Percentiles rank a stretch among this genome's conserved stretches.
These are phyloP conservation scores for Hydrozoanthus gracilis DNA, from an alignment of 92 coral and sea anemone species.

Conservation along the genomic window DNA sequence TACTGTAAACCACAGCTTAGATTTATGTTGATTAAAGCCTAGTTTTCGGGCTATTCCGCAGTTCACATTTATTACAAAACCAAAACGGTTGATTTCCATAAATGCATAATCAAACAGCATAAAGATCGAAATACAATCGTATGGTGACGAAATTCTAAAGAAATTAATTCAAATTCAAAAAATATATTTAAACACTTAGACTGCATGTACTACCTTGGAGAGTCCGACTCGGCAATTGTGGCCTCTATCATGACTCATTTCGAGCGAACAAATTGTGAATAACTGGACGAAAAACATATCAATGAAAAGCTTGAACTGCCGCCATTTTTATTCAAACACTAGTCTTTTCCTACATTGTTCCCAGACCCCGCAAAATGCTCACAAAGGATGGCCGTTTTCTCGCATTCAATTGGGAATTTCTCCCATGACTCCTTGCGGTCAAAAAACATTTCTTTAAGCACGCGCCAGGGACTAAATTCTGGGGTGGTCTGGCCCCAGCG, in stretches of 20 bases:
- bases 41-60: no score
- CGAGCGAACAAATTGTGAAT: constrained; percentile 1
- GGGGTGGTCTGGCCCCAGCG: constrained; percentile 34
- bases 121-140: constrained; percentile 5
- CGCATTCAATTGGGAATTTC: neutral
- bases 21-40: no score
- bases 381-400: constrained; percentile 18
- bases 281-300: constrained; percentile 18
- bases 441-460: neutral
- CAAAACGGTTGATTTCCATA: neutral
- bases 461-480: neutral
- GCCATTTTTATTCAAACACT: constrained; percentile 21
- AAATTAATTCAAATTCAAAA: constrained; percentile 13
- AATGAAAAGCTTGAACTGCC: constrained; percentile 10
- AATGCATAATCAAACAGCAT: constrained; percentile 20
- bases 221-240: constrained; percentile 1
- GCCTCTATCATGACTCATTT: constrained; percentile 23
- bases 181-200: neutral
- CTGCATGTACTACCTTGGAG: constrained; percentile 6
- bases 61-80: no score
- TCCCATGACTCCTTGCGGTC: constrained; percentile 36
- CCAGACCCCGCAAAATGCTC: constrained; percentile 9
- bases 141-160: constrained; percentile 11
- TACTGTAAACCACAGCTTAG: no score
- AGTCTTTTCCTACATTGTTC: neutral